Conservation (phyloP, 2,888 invertebrate genomes). For the Pollenia griseotomentosa region DNA sequence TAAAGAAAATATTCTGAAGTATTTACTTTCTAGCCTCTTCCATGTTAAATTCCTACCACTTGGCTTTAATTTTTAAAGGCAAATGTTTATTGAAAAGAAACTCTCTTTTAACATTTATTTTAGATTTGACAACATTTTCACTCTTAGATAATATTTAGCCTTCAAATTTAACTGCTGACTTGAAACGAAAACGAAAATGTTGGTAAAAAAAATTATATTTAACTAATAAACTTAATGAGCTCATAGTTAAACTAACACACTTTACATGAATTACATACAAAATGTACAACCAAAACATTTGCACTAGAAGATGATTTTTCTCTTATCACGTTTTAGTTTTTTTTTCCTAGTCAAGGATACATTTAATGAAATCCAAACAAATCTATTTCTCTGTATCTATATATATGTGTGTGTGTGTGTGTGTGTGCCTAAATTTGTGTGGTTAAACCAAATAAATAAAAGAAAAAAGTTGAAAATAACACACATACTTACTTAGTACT, state of each 20-base stretch:
- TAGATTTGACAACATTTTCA: neutral
- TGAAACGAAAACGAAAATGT: neutral
- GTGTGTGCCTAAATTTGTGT: neutral
- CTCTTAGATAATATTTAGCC: neutral
- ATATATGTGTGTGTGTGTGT: too few species aligned
- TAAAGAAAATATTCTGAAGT: too few species aligned
- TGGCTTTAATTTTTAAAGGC: neutral
- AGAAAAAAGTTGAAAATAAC: neutral
- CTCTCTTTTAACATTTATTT: neutral
- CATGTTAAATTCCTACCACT: neutral
- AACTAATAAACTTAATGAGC: constrained; percentile 16
- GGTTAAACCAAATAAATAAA: constrained; percentile 28
- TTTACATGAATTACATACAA: constrained; percentile 19
- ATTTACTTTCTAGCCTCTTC: neutral
- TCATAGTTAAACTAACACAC: constrained; percentile 14
- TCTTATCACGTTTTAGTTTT: constrained; percentile 41
- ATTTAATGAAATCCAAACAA: constrained; percentile 55
- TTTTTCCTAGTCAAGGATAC: constrained; percentile 37
- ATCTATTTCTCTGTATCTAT: neutral
- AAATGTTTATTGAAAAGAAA: constrained; percentile 10
- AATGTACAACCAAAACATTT: neutral
- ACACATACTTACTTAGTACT: constrained; percentile 6
- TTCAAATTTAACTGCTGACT: neutral
- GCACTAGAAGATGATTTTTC: neutral
- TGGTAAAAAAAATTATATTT: constrained; percentile 8